These are phyloP conservation scores for Pseudorectes ferrugineus DNA, from an alignment of 2,113 vertebrate genomes.

Conservation along the genomic window DNA sequence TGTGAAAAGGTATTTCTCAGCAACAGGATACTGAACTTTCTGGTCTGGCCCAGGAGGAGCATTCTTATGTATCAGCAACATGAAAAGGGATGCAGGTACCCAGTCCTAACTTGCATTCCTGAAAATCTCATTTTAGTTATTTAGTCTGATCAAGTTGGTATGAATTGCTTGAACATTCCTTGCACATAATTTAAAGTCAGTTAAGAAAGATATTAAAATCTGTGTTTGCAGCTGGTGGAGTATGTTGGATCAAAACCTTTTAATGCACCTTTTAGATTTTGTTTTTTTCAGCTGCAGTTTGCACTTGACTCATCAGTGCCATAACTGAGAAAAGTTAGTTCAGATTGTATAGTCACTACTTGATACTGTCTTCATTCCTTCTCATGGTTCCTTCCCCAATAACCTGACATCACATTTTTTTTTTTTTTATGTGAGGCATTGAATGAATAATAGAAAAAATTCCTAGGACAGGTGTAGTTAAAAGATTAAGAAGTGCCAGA, in stretches of 20 bases:
- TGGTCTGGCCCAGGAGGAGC: background rate
- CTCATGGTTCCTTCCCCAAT: background rate
- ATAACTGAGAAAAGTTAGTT: background rate
- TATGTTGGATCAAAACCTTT: background rate
- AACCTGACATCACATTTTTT: background rate
- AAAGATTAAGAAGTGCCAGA: background rate
- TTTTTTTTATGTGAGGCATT: background rate
- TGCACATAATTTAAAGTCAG: background rate
- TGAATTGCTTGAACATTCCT: background rate
- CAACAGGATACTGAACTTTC: background rate
- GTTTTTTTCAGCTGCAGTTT: background rate
- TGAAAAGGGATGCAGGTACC: background rate
- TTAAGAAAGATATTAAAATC: background rate
- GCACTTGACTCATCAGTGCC: background rate
- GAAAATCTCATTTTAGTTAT: background rate
- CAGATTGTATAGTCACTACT: background rate
- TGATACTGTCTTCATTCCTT: background rate
- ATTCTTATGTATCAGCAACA: accelerated
- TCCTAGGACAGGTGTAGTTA: background rate
- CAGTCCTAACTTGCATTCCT: background rate
- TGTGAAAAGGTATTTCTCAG: background rate
- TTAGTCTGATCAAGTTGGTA: background rate
- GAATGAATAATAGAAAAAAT: background rate
- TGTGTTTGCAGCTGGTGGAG: background rate
- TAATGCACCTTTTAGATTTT: background rate